Evolutionary conservation across 2,888 invertebrate species (phyloP).

Genomic region (Alloscopus bannaensis): DNA sequence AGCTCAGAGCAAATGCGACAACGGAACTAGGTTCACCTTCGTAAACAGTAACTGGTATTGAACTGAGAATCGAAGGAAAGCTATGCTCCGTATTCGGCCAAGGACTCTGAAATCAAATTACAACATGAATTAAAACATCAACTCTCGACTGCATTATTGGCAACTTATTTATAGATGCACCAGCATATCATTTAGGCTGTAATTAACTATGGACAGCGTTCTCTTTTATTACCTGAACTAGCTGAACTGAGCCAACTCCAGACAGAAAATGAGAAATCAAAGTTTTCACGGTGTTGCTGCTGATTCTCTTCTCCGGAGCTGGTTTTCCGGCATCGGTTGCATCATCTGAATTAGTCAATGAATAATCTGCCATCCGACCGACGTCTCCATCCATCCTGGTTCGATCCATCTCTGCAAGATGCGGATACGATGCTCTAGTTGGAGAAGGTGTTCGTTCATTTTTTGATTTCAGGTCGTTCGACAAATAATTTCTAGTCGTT

Average conservation of each 20-base stretch:
- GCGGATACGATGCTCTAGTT: conserved; percentile 1
- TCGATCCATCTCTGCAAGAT: conserved; percentile 6
- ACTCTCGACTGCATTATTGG: too few species aligned
- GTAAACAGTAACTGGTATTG: conserved; percentile 80
- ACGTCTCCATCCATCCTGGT: background rate
- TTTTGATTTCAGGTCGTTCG: conserved; percentile 30
- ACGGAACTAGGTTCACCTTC: conserved; percentile 90
- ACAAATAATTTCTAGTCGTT: conserved; percentile 23
- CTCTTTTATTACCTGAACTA: conserved; percentile 76
- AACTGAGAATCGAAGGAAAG: conserved; percentile 60
- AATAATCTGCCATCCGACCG: conserved; percentile 27
- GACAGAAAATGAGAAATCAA: conserved; percentile 83
- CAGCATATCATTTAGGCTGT: background rate
- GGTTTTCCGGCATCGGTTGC: conserved; percentile 60
- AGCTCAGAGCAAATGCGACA: conserved; percentile 88
- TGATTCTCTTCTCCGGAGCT: conserved; percentile 69
- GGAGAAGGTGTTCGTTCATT: conserved; percentile 44
- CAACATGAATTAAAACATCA: too few species aligned
- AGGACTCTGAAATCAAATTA: conserved; percentile 79
- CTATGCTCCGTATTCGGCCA: conserved; percentile 84
- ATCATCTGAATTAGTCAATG: conserved; percentile 62
- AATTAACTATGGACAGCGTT: background rate
- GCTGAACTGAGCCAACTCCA: conserved; percentile 77
- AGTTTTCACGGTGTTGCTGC: conserved; percentile 78
- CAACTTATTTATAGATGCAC: too few species aligned